phyloP scores from a whole-genome alignment of 2,113 vertebrate species.

The Leptobrachium ailaonicum region DNA sequence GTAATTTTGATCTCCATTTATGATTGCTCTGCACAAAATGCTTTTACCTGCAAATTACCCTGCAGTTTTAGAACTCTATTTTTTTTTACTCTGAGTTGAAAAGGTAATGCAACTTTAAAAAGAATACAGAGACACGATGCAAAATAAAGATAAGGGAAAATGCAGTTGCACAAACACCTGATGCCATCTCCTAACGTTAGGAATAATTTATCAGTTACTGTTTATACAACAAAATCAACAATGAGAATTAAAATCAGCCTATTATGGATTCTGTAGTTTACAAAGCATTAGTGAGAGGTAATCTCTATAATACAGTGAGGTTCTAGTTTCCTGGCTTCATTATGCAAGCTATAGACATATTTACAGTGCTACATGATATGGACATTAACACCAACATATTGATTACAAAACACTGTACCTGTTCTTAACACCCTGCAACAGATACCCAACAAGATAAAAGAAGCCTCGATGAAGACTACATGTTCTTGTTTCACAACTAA shows the following conservation, averaged over 20 bases:
- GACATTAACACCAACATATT: constrained; percentile 65
- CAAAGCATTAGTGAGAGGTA: constrained; percentile 42
- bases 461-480: constrained; percentile 53
- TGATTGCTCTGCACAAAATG: no score
- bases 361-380: constrained; percentile 59
- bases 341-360: constrained; percentile 65
- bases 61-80: no score
- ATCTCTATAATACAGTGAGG: constrained; percentile 59
- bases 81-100: no score
- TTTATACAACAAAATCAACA: constrained; percentile 49
- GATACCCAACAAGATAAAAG: constrained; percentile 61
- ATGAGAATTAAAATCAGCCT: constrained; percentile 37
- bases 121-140: not conserved
- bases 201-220: constrained; percentile 50
- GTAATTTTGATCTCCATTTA: no score
- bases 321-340: constrained; percentile 62
- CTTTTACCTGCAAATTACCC: no score
- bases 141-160: constrained; percentile 9
- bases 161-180: not conserved
- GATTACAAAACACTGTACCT: constrained; percentile 70
- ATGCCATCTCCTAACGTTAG: constrained; percentile 29
- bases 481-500: constrained; percentile 66
- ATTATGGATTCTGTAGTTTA: constrained; percentile 39
- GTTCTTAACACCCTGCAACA: constrained; percentile 66
- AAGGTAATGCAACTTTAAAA: not conserved